Evolutionary conservation across 2,888 invertebrate genomes (phyloP), one percentile per base, ranked within the genome.

Genomic region (Portevinia maculata): DNA sequence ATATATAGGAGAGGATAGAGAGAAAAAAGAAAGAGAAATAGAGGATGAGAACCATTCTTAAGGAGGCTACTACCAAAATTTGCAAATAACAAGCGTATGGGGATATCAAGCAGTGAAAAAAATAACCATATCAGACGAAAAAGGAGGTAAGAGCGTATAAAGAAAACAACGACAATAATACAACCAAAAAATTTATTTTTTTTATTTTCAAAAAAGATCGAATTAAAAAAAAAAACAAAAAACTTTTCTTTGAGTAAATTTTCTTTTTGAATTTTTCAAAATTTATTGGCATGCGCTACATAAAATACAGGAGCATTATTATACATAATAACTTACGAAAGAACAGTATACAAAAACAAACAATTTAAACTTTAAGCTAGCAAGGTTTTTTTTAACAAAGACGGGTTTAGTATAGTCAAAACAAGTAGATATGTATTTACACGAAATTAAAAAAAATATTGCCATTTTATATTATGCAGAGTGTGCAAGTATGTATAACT

Each of bases 201-300:
- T 59, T 71, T 55, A 53, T 50, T 65, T 70, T 1, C 37, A 57
- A 73, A 67, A 28, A 60, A 13, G 8, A 19, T 30, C 50, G 15
- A 39, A 44, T 32, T 1, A 37, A 5, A n/a, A 11, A 52, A 17
- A 44, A 32, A 78, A 71, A 57, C 9, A 48, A 78, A 64, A 60
- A 75, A 65, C 64, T 71, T 79, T 65, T 30, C 60, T 76, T 34
- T 48, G 17, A 48, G 48, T 15, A 62, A 50, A 24, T 62, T 60
- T 67, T 44, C 6, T 19, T 57, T 50, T 71, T 64, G 52, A 55
- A n/a, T 81, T 71, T 50, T 52, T 53, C 34, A 57, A 46, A 57
- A 37, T 73, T 69, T 81, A 81, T 81, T 76, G 70, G 70, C 76
- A 83, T 83, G 76, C 83, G 62, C 39, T 57, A 65, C 67, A 83